phyloP scores from a whole-genome alignment of 2,797 vertebrate genomes.

The Bryconaethiops microstoma region DNA sequence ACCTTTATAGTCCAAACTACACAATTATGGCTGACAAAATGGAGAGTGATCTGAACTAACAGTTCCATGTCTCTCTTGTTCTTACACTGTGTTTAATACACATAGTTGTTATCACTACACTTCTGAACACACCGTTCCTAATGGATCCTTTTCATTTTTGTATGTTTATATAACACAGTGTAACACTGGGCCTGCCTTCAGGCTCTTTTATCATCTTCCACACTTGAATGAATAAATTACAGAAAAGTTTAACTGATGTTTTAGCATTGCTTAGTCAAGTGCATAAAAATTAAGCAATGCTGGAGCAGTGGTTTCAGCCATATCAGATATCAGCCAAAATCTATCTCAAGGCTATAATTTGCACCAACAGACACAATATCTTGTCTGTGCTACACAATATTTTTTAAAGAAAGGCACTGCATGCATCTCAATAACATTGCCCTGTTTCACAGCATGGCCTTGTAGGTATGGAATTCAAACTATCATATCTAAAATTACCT shows the following conservation, averaged over 20 bases:
- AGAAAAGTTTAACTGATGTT: background rate
- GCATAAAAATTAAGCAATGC: background rate
- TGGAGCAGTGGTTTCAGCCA: background rate
- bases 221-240: background rate
- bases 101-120: background rate
- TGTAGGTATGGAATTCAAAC: conserved; percentile 27
- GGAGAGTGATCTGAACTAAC: no score
- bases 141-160: background rate
- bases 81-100: background rate
- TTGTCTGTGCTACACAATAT: background rate
- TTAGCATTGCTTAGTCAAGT: background rate
- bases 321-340: background rate
- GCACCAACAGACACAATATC: background rate
- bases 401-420: background rate
- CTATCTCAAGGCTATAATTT: background rate
- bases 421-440: conserved; percentile 5
- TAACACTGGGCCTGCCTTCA: background rate
- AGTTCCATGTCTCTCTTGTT: no score
- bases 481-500: conserved; percentile 32
- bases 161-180: background rate
- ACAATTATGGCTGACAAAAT: no score
- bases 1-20: no score
- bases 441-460: conserved; percentile 13
- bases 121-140: background rate
- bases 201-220: background rate